Evolutionary conservation across 2,888 invertebrate genomes (phyloP).

Genomic region (Dichetophora obliterata): DNA sequence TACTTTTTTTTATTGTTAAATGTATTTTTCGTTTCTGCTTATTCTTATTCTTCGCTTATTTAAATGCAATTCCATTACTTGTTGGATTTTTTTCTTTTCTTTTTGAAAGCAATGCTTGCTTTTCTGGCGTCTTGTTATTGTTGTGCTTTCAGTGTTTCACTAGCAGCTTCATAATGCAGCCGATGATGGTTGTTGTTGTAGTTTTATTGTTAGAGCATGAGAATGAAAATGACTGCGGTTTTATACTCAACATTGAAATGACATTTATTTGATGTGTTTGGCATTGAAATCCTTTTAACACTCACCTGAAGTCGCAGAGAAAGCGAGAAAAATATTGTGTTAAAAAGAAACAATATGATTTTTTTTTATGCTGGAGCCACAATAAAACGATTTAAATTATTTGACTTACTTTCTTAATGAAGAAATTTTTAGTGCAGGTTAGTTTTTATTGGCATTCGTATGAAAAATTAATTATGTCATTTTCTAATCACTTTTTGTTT

Average conservation of each 20-base stretch:
- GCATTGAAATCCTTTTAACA: conserved; percentile 18
- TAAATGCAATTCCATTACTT: background rate
- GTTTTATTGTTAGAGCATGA: conserved; percentile 2
- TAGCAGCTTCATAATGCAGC: conserved; percentile 14
- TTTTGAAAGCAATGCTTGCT: background rate
- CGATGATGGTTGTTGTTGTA: conserved; percentile 1
- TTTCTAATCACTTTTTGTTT: no score
- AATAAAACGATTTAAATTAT: no score
- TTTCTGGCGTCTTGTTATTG: background rate
- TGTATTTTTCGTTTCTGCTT: no score
- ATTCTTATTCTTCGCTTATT: background rate
- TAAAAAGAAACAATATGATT: no score
- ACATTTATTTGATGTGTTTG: conserved; percentile 17
- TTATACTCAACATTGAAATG: conserved; percentile 4
- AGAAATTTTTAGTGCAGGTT: no score
- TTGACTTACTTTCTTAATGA: no score
- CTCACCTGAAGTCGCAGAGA: background rate
- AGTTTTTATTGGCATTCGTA: no score
- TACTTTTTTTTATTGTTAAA: no score
- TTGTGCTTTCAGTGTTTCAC: background rate
- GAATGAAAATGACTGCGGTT: background rate
- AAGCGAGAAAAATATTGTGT: no score
- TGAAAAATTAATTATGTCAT: no score
- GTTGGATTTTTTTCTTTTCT: background rate
- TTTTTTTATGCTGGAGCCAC: no score